Conservation (phyloP, 2,113 vertebrate genomes). For the Gadus macrocephalus region DNA sequence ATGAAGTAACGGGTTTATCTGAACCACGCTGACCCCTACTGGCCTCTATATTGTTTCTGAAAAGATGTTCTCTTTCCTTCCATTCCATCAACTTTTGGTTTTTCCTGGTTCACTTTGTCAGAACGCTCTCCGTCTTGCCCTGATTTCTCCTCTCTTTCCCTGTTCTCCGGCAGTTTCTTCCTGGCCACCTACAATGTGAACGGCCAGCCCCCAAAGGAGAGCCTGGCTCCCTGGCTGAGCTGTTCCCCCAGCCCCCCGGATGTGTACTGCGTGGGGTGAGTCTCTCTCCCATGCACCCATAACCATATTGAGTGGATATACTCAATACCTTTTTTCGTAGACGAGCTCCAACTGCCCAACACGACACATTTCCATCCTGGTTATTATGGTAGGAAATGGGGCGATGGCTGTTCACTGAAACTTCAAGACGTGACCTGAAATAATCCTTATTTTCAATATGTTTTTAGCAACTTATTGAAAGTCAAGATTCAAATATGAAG, state of each 20-base stretch:
- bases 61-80: no score
- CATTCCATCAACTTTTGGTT: no score
- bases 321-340: not conserved
- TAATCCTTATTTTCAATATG: no score
- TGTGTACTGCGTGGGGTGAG: slow-evolving; percentile 92
- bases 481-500: no score
- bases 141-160: not conserved
- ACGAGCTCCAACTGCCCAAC: not conserved
- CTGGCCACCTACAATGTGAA: slow-evolving; percentile 96
- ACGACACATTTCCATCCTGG: not conserved
- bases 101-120: no score
- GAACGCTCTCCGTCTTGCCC: no score
- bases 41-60: no score
- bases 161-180: slow-evolving; percentile 78
- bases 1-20: no score
- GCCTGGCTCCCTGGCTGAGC: slow-evolving; percentile 84
- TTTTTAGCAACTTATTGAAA: no score
- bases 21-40: no score
- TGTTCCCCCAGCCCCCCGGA: slow-evolving; percentile 80
- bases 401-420: not conserved
- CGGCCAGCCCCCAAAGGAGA: slow-evolving; percentile 85
- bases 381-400: not conserved
- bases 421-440: no score
- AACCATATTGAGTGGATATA: not conserved
- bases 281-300: slow-evolving; percentile 11